Conservation (phyloP, 2,888 invertebrate species). For the Eurois occulta region DNA sequence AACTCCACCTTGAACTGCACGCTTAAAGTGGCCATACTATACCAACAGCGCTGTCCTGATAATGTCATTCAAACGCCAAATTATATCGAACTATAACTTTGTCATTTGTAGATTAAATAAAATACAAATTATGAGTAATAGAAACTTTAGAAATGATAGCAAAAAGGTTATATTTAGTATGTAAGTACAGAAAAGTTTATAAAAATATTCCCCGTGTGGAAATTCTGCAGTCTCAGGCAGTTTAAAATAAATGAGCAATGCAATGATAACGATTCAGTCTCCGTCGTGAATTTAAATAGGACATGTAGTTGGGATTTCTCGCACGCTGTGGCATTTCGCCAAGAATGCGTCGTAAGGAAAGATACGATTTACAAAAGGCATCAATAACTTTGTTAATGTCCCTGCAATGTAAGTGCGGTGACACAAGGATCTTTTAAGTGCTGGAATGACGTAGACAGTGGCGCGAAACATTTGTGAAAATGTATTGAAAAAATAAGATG, state of each 20-base stretch:
- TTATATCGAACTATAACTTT: background rate
- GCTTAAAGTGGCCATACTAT: background rate
- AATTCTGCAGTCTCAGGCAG: background rate
- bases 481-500: background rate
- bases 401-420: background rate
- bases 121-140: background rate
- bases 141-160: background rate
- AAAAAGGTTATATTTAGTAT: background rate
- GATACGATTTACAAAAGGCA: background rate
- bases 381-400: background rate
- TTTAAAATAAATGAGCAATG: slow-evolving; percentile 19
- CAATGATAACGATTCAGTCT: slow-evolving; percentile 24
- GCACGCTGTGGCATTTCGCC: slow-evolving; percentile 33
- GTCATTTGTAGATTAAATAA: background rate
- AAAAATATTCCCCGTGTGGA: background rate
- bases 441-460: background rate
- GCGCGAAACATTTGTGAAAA: background rate
- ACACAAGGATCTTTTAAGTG: background rate
- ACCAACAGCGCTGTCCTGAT: background rate
- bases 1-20: too few relatives aligned
- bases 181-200: background rate
- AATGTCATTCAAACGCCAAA: background rate
- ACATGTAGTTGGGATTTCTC: slow-evolving; percentile 34
- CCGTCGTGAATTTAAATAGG: slow-evolving; percentile 41
- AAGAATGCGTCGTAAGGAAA: slow-evolving; percentile 45